Base-by-base conservation (phyloP, 2,797 vertebrate species). In the Protosalanx chinensis region DNA sequence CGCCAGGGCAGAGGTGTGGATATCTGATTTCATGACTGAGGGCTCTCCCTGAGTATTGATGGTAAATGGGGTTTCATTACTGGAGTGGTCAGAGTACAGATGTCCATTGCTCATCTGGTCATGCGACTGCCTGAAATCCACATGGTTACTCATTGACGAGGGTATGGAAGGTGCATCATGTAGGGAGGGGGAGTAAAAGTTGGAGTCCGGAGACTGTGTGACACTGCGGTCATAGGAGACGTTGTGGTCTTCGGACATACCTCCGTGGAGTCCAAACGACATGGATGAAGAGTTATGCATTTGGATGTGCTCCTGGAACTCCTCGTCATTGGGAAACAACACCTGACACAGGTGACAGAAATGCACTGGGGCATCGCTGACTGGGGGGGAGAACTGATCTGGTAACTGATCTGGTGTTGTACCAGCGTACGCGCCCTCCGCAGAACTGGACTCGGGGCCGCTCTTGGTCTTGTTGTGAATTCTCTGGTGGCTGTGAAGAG, bases 401-500 rank as follows among this genome's bases (percentile, higher is more conserved):
- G 78, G 57, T 10, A 90, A 88, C 68, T 82, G 80, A 33, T 89
- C 77, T 67, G 78, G 57, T 10, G 77, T 75, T 57, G 85, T 27
- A 20, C 57, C 79, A 7, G 77, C 2, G 10, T 81, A 81, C 0
- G 84, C 67, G 12, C 62, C 71, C 3, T 71, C 73, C 27, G 81
- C 8, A 0, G 73, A 80, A 62, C 73, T 46, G 0, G 64, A 29
- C 13, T 84, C 85, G 4, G 72, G 62, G 32, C 76, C 83, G 1
- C 80, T 81, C 78, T 83, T 85, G 1, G 79, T 73, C 73, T 90
- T 93, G 64, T 74, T 90, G 78, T 96, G 95, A 78, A 88, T 94
- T 64, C 95, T 92, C 79, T 95, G 92, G 74, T 97, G 96, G 79
- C 93, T 95, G 67, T 92, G 94, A 66, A 96, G 94, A 32, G 94